Evolutionary conservation across 2,888 invertebrate genomes (phyloP).

Genomic region (Gerris lacustris): DNA sequence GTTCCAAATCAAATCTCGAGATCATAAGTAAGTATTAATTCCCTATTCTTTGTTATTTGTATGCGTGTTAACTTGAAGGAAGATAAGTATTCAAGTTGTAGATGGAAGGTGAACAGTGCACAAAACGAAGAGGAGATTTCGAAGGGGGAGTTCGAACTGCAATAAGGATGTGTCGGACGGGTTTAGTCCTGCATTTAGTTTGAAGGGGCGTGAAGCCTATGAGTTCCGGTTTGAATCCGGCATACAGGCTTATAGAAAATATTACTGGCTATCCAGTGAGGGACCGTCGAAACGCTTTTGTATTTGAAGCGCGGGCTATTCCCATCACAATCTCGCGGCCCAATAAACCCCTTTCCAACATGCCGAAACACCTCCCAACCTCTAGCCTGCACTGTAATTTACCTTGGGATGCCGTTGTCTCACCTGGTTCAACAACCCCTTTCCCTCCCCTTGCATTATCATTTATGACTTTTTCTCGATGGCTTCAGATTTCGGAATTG

Average conservation of each 20-base stretch:
- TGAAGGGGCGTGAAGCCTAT: background rate
- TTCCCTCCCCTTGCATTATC: background rate
- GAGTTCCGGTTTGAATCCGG: too few relatives aligned
- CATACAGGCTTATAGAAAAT: too few relatives aligned
- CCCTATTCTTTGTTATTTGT: too few relatives aligned
- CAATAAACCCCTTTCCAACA: background rate
- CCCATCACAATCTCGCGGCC: background rate
- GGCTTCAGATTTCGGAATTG: background rate
- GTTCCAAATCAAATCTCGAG: too few relatives aligned
- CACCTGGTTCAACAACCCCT: background rate
- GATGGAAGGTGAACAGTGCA: too few relatives aligned
- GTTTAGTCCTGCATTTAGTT: background rate
- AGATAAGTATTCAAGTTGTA: too few relatives aligned
- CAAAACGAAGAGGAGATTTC: too few relatives aligned
- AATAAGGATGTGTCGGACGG: background rate
- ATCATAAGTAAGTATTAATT: too few relatives aligned
- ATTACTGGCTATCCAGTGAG: background rate
- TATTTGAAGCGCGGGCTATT: background rate
- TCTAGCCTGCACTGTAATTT: background rate
- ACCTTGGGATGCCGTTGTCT: background rate
- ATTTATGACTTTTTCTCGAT: background rate
- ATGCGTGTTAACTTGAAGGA: too few relatives aligned
- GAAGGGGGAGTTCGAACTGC: background rate
- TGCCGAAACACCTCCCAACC: background rate
- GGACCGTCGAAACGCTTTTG: background rate